Evolutionary conservation across 2,888 invertebrate genomes (phyloP), one percentile per base, ranked within the genome.

Genomic region (Hymenopus coronatus): DNA sequence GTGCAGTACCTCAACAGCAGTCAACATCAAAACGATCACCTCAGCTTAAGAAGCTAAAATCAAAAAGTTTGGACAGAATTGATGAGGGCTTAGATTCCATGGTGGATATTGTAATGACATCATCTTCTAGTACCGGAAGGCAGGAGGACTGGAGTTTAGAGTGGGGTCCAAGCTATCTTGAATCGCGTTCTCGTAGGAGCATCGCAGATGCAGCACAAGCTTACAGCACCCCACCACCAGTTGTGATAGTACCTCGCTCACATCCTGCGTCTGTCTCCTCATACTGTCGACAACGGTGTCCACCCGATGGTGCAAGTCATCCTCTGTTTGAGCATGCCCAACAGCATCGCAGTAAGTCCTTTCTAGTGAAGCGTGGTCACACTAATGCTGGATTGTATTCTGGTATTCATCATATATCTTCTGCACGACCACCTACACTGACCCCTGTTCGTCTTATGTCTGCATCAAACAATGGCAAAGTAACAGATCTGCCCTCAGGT

Each of bases 21-120:
- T 25, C 84, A 25, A 27, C 83, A n/a, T n/a, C 28, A 7, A 88
- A 70, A 81, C 30, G 33, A 14, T 33, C 40, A 28, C 88, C 82
- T n/a, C 27, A 46, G 15, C 85, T 89, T 1, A 89, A 89, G 85
- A 89, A 84, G 33, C 87, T 88, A 20, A 89, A 89, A 84, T 96
- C 97, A 0, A 97, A 97, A 93, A 97, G 97, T 91, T 93, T 97
- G 86, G 97, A 97, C 91, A 94, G 97, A 89, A 96, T 97, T 83
- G 97, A 97, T 92, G 95, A 95, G 92, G 96, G 96, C 28, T 92
- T 97, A 33, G 95, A 96, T 91, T 95, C 96, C 0, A 95, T 96
- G 94, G 95, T 96, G 0, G 96, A 96, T 91, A 96, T 97, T 82
- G 95, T 96, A 0, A 94, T 96, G 90, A 94, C 95, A n/a, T 93